Evolutionary conservation across 2,888 invertebrate genomes (phyloP).

Genomic region (Pardosa pseudoannulata): DNA sequence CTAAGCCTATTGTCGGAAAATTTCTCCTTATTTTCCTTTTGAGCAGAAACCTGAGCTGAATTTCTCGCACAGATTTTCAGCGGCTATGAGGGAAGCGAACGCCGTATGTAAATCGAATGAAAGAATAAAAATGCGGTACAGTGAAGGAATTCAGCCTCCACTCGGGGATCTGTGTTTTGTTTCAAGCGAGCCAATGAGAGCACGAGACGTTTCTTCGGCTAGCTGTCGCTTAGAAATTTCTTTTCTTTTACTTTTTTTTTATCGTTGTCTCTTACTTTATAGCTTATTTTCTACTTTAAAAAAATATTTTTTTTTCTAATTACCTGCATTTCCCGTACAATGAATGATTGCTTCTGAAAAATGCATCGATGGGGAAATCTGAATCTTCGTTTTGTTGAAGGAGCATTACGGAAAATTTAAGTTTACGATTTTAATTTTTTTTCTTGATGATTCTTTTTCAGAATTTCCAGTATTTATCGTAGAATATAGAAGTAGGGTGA

Average conservation of each 20-base stretch:
- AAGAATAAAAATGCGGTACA: slow-evolving; percentile 49
- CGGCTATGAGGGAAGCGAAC: slow-evolving; percentile 19
- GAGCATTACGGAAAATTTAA: too few relatives aligned
- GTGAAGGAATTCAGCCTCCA: slow-evolving; percentile 30
- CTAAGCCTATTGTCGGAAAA: slow-evolving; percentile 32
- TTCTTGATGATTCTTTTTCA: too few relatives aligned
- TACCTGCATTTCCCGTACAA: neutral
- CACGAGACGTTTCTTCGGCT: slow-evolving; percentile 7
- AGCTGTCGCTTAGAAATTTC: neutral
- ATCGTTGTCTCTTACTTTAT: neutral
- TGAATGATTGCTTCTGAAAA: neutral
- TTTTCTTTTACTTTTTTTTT: neutral
- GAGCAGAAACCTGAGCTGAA: slow-evolving; percentile 43
- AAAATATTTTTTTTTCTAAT: neutral
- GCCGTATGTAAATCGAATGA: slow-evolving; percentile 54
- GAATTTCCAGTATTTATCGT: too few relatives aligned
- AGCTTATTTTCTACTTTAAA: neutral
- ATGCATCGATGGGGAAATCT: too few relatives aligned
- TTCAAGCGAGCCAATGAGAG: slow-evolving; percentile 37
- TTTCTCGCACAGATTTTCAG: slow-evolving; percentile 45
- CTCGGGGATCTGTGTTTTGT: slow-evolving; percentile 45
- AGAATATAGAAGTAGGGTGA: too few relatives aligned
- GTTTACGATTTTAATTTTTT: too few relatives aligned
- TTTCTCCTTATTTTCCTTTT: slow-evolving; percentile 55
- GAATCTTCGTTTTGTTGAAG: too few relatives aligned